Conservation (phyloP, 2,888 invertebrate genomes). For the Euzophera pinguis region DNA sequence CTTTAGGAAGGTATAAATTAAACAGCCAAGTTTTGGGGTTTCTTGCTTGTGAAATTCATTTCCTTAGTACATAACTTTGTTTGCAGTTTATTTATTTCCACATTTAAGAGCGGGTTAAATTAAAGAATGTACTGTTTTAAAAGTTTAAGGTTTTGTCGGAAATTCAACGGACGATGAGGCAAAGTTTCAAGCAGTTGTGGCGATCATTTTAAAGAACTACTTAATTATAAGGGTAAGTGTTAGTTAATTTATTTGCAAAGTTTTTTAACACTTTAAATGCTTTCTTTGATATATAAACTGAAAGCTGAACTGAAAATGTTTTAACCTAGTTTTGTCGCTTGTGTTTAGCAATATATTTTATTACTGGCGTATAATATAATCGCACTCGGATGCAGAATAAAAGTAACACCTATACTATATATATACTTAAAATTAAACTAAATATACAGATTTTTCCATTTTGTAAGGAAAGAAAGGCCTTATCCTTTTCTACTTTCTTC, state of each 20-base stretch:
- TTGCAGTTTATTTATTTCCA: slow-evolving; percentile 24
- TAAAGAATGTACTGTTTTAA: slow-evolving; percentile 8
- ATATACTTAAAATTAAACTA: too few species aligned
- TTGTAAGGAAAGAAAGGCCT: too few species aligned
- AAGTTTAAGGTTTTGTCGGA: not conserved
- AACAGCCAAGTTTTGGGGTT: slow-evolving; percentile 15
- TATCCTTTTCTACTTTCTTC: too few species aligned
- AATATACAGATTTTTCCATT: too few species aligned
- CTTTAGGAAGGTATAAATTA: slow-evolving; percentile 29
- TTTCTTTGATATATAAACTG: too few species aligned
- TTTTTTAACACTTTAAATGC: not conserved
- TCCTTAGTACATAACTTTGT: slow-evolving; percentile 23
- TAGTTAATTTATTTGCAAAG: not conserved
- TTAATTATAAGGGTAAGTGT: not conserved
- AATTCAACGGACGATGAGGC: not conserved
- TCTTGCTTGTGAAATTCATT: slow-evolving; percentile 23
- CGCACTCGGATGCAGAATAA: too few species aligned
- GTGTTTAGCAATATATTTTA: too few species aligned
- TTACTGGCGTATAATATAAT: too few species aligned
- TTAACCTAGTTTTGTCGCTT: too few species aligned
- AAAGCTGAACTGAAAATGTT: too few species aligned
- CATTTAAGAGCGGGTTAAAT: slow-evolving; percentile 2
- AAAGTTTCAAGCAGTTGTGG: not conserved
- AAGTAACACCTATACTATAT: too few species aligned
- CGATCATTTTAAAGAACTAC: not conserved